Evolutionary conservation across 2,888 invertebrate genomes (phyloP), one percentile per base, ranked within the genome.

Genomic region (Nomada goodeniana): DNA sequence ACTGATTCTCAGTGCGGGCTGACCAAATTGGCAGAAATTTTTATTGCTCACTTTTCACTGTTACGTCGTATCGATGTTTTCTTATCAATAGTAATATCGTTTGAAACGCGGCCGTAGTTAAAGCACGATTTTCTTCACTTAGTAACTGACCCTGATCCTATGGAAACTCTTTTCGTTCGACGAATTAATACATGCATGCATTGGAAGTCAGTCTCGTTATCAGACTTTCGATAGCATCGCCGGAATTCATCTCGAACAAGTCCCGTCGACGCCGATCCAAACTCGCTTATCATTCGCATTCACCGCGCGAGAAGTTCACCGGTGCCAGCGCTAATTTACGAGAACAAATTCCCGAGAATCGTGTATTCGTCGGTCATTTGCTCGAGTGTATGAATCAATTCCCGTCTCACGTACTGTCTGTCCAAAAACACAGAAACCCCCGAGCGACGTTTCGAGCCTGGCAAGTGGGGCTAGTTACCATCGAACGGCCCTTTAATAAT

Each of bases 401-500:
- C 69, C n/a, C 20, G 52, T 11, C n/a, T 78, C 65, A 20, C 52
- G 53, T 69, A 52, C n/a, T 7, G 36, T 53, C 18, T 29, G 26
- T 29, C 53, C 26, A 65, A 60, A 55, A 81, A 60, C 47, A 23
- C 52, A 44, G 36, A 42, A 68, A 64, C 42, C 29, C n/a, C 44
- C 9, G 13, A 26, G 61, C 47, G 23, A 63, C 57, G 73, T 26
- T 69, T 53, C 53, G 23, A 11, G 29, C 18, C 47, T 64, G 44
- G 42, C 64, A 52, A 59, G 60, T 26, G 26, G 69, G 60, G 23
- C 23, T 69, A 13, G 63, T 60, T 76, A 72, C 64, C 74, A 55
- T 60, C 52, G 63, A 72, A 73, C 47, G 47, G 55, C 59, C 76
- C 80, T 85, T 89, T 87, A 89, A 89, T 89, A 89, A 89, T 88